Conservation (phyloP, 2,797 vertebrate genomes). For the Cichlasoma orientale region DNA sequence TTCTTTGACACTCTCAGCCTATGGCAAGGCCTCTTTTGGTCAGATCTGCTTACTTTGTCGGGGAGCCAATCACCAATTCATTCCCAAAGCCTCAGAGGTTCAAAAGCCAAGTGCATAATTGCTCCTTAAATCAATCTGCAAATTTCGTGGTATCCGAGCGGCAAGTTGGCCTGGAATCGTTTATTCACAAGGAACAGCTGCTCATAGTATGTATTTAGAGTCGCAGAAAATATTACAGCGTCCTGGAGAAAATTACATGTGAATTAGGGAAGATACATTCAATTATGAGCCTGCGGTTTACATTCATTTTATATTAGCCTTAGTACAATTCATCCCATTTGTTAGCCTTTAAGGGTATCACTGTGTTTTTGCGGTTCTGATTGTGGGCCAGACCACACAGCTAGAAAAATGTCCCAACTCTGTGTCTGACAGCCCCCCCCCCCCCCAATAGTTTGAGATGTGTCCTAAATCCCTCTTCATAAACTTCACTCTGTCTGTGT, state of each 20-base stretch:
- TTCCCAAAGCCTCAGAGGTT: slow-evolving; percentile 78
- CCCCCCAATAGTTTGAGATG: slow-evolving; percentile 21
- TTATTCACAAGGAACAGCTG: slow-evolving; percentile 56
- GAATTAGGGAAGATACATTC: slow-evolving; percentile 60
- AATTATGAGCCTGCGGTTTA: slow-evolving; percentile 61
- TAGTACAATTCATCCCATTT: slow-evolving; percentile 54
- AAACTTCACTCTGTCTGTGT: slow-evolving; percentile 35
- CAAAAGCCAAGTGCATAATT: slow-evolving; percentile 83
- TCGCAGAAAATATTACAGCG: slow-evolving; percentile 45
- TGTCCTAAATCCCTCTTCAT: slow-evolving; percentile 29
- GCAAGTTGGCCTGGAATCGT: slow-evolving; percentile 68
- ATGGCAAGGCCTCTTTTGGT: slow-evolving; percentile 60
- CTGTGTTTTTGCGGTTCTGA: slow-evolving; percentile 66
- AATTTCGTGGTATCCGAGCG: slow-evolving; percentile 71
- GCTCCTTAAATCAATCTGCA: slow-evolving; percentile 79
- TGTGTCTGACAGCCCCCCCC: slow-evolving; percentile 12
- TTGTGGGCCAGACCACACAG: slow-evolving; percentile 63
- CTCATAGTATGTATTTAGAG: slow-evolving; percentile 51
- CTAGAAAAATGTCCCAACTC: slow-evolving; percentile 35
- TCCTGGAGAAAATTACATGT: slow-evolving; percentile 47
- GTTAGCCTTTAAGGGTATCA: slow-evolving; percentile 49
- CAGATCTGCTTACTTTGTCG: slow-evolving; percentile 79
- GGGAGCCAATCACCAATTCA: slow-evolving; percentile 75
- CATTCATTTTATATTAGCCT: slow-evolving; percentile 61
- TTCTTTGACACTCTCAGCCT: slow-evolving; percentile 62